Conservation (phyloP, 2,797 vertebrate genomes). For the Spinus olivaceus region DNA sequence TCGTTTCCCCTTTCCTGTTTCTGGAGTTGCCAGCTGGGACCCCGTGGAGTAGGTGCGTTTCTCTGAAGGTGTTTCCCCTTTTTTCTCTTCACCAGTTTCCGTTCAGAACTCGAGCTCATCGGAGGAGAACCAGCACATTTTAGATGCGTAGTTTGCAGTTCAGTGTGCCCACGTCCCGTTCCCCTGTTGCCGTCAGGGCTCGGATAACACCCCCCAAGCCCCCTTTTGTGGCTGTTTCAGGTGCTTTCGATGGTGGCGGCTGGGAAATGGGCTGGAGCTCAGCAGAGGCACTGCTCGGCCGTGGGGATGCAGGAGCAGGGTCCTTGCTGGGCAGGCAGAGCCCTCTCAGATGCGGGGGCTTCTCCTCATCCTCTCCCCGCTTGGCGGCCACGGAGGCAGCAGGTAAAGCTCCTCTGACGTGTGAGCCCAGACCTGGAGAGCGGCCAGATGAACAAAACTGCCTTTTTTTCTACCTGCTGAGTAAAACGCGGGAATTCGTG, state of each 20-base stretch:
- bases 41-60: slow-evolving; percentile 52
- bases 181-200: slow-evolving; percentile 70
- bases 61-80: slow-evolving; percentile 23
- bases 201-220: slow-evolving; percentile 42
- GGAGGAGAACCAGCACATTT: slow-evolving; percentile 78
- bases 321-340: slow-evolving; percentile 44
- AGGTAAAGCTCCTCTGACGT: neutral
- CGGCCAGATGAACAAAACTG: neutral
- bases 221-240: slow-evolving; percentile 61
- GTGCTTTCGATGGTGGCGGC: slow-evolving; percentile 51
- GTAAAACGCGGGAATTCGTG: neutral
- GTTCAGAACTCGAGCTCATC: slow-evolving; percentile 69
- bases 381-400: neutral
- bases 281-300: neutral
- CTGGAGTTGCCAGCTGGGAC: slow-evolving; percentile 73
- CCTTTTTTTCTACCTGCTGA: neutral
- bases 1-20: slow-evolving; percentile 34
- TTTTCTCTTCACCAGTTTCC: slow-evolving; percentile 56
- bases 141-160: slow-evolving; percentile 74
- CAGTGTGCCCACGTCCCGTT: slow-evolving; percentile 69
- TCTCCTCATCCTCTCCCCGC: neutral
- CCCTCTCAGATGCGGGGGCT: neutral
- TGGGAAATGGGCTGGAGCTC: slow-evolving; percentile 61
- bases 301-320: neutral
- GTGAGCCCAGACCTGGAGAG: neutral